Base-by-base conservation (phyloP, 2,797 vertebrate species). In the Cyprinodon diabolis region DNA sequence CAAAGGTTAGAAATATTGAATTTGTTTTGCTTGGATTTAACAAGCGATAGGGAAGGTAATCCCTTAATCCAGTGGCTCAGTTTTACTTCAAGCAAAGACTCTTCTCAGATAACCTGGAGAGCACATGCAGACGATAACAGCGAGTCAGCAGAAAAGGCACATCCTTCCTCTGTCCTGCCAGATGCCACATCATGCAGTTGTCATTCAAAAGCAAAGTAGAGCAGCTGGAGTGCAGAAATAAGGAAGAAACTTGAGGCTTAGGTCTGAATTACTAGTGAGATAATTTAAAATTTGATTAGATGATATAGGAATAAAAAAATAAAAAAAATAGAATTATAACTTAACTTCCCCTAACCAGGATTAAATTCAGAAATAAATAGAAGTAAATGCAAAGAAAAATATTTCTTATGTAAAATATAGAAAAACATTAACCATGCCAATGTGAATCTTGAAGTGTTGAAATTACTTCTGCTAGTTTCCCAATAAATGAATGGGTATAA, bases 151-250 rank as follows among this genome's bases (percentile, higher is more conserved):
- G 71, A 78, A 65, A 37, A 77, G 73, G 79, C 66, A 77, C 87
- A 84, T 92, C 90, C 91, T 88, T 87, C 90, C 87, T 91, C 71
- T 56, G 60, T 88, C 81, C 85, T 79, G 85, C 82, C 65, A 52
- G 68, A 86, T 74, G 83, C 75, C 83, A 74, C 11, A 55, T 87
- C 77, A 77, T 72, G 71, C 72, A 71, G 82, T 76, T 68, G 71
- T 71, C 43, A 75, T 57, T 55, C 74, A 48, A 19, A 75, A 40
- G 19, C 49, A 43, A 66, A n/a, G 47, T 63, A 47, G 8, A 60
- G 49, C 9, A 47, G 49, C 37, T 37, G 37, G 5, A 23, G 57
- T 51, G 69, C 15, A 19, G 15, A 74, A 80, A 68, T 15, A 63
- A 17, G 6, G 23, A 40, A 37, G 15, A 54, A 62, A 52, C 43